phyloP scores from a whole-genome alignment of 2,888 invertebrate species.

The Ametastegia equiseti region DNA sequence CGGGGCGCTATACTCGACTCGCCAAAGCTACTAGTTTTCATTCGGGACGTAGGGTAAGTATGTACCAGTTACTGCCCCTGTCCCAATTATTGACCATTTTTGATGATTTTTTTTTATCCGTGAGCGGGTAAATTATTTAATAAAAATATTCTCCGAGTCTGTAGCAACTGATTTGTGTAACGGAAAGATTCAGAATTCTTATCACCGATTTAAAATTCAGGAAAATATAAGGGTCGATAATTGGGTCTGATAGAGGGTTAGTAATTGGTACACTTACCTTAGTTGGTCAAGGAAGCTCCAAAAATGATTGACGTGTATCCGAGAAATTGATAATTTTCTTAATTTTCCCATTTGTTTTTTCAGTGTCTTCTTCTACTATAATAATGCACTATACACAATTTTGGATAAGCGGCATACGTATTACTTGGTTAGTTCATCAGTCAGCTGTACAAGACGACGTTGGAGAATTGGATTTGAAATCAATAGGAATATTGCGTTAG shows the following conservation, averaged over 20 bases:
- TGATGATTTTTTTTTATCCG: too few relatives aligned
- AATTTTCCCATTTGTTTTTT: not conserved
- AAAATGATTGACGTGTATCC: not conserved
- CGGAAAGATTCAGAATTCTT: too few relatives aligned
- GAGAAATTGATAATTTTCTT: not conserved
- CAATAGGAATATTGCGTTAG: not conserved
- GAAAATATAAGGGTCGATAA: too few relatives aligned
- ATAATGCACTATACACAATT: not conserved
- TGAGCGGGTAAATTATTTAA: too few relatives aligned
- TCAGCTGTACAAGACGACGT: not conserved
- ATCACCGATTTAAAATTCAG: too few relatives aligned
- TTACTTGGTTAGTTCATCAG: slow-evolving; percentile 1
- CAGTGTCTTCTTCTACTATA: not conserved
- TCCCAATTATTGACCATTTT: too few relatives aligned
- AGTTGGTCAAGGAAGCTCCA: slow-evolving; percentile 6
- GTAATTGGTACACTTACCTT: too few relatives aligned
- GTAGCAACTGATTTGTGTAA: too few relatives aligned
- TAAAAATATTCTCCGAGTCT: too few relatives aligned
- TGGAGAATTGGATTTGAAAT: not conserved
- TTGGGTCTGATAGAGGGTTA: too few relatives aligned
- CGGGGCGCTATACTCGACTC: not conserved
- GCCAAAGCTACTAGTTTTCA: slow-evolving; percentile 35
- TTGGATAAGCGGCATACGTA: not conserved
- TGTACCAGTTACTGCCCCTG: too few relatives aligned
- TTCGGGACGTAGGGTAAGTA: not conserved